Evolutionary conservation across 2,113 vertebrate species (phyloP), one percentile per base, ranked within the genome.

Genomic region (Anas platyrhynchos): DNA sequence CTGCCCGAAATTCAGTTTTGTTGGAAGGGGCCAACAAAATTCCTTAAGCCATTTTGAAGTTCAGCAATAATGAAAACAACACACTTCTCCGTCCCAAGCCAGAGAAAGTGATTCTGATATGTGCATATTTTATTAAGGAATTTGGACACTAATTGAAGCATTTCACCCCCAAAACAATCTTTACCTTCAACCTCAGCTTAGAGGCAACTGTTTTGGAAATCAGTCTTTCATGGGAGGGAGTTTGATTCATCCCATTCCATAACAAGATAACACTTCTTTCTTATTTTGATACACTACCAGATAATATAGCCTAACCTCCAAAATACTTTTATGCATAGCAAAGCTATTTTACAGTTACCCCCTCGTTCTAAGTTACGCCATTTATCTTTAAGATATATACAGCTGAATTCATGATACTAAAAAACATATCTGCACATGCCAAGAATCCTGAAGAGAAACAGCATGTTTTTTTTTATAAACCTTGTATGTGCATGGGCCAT

Each of bases 1-100:
- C 92, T 85, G 93, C 86, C 92, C 41, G 58, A 95, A 95, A 77
- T 91, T 94, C 92, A 93, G 15, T 87, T 93, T 89, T 77, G 93
- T 82, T 94, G 94, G 93, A 92, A 92, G 92, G 62, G 56, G 86
- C 77, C 62, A 92, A 87, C 67, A 62, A 89, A 93, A 96, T 95
- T 93, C 96, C 86, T 96, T 43, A 90, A 93, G 74, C 62, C 86
- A 90, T 96, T 96, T 73, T 94, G 92, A 96, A 96, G 83, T 92
- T 85, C 77, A 93, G 92, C 76, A 86, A 91, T 78, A 96, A 94
- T 52, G 92, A 96, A 96, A 96, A 93, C 93, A 96, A 90, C 86
- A 55, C 62, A 83, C 83, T 93, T 84, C 67, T 77, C 68, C 72
- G 66, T 82, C 62, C 50, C n/a, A 18, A 86, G 83, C 66, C 86